phyloP scores from a whole-genome alignment of 2,888 invertebrate genomes.

The Chydorus sphaericus region DNA sequence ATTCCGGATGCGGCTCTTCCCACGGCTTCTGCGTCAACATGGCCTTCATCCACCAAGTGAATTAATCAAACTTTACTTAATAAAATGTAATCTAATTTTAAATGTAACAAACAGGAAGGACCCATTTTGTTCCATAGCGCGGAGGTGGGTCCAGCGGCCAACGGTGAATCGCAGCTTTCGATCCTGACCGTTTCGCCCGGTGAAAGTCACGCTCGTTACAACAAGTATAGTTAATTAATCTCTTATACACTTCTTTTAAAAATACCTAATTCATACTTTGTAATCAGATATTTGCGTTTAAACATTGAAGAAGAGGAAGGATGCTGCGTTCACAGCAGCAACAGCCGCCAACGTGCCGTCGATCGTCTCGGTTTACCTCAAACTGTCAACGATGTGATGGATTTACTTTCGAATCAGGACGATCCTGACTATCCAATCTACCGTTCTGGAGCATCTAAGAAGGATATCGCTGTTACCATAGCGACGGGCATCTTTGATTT shows the following conservation, averaged over 20 bases:
- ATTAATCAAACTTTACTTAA: not conserved
- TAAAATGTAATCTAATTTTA: constrained; percentile 17
- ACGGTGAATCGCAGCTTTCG: constrained; percentile 44
- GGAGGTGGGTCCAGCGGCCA: constrained; percentile 54
- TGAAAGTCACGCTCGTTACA: constrained; percentile 55
- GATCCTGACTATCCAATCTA: constrained; percentile 52
- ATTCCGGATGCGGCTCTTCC: constrained; percentile 60
- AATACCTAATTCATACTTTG: not conserved
- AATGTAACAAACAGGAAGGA: too few relatives aligned
- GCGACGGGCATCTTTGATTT: constrained; percentile 66
- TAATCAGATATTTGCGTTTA: constrained; percentile 50
- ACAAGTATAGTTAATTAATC: constrained; percentile 40
- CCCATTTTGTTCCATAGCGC: constrained; percentile 57
- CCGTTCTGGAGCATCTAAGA: constrained; percentile 41
- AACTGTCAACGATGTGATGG: constrained; percentile 45
- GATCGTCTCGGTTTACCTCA: constrained; percentile 40
- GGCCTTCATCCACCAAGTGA: constrained; percentile 63
- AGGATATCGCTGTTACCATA: constrained; percentile 57
- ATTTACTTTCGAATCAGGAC: constrained; percentile 57
- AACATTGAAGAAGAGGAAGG: constrained; percentile 45
- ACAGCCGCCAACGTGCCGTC: constrained; percentile 48
- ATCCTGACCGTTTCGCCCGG: constrained; percentile 45
- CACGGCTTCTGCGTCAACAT: constrained; percentile 76
- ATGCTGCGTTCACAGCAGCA: constrained; percentile 51
- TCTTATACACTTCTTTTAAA: too few relatives aligned